phyloP scores from a whole-genome alignment of 2,113 vertebrate genomes.

The Taurulus bubalis region DNA sequence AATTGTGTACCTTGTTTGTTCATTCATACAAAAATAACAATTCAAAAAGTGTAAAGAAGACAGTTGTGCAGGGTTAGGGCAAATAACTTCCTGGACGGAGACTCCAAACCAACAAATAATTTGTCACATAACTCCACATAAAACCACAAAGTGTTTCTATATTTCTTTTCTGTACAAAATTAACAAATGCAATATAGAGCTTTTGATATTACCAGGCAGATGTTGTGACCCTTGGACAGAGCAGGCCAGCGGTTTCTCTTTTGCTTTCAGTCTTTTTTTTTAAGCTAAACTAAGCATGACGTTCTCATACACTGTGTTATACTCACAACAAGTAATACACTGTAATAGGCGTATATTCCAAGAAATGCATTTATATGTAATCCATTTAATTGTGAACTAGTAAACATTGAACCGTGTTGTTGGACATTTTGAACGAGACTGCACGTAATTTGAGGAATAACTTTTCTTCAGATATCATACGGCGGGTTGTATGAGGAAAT shows the following conservation, averaged over 20 bases:
- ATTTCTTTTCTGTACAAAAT: background rate
- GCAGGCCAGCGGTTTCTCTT: too few relatives aligned
- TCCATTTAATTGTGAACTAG: background rate
- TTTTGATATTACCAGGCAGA: background rate
- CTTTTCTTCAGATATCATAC: background rate
- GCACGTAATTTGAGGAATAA: background rate
- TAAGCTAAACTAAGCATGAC: conserved; percentile 9
- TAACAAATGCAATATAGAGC: background rate
- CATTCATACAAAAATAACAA: background rate
- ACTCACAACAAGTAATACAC: background rate
- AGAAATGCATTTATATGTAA: background rate
- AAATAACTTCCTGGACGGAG: background rate
- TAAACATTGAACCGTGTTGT: background rate
- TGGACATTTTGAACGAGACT: background rate
- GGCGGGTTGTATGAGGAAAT: background rate
- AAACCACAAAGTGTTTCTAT: background rate
- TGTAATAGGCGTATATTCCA: background rate
- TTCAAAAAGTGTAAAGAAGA: background rate
- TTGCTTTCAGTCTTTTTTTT: background rate
- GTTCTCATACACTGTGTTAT: background rate
- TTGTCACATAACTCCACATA: too few relatives aligned
- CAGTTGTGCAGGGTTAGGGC: background rate
- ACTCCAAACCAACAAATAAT: background rate
- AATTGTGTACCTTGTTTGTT: background rate
- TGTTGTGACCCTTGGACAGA: background rate